Evolutionary conservation across 2,113 vertebrate genomes (phyloP), one percentile per base, ranked within the genome.

Genomic region (Bothrops jararaca): DNA sequence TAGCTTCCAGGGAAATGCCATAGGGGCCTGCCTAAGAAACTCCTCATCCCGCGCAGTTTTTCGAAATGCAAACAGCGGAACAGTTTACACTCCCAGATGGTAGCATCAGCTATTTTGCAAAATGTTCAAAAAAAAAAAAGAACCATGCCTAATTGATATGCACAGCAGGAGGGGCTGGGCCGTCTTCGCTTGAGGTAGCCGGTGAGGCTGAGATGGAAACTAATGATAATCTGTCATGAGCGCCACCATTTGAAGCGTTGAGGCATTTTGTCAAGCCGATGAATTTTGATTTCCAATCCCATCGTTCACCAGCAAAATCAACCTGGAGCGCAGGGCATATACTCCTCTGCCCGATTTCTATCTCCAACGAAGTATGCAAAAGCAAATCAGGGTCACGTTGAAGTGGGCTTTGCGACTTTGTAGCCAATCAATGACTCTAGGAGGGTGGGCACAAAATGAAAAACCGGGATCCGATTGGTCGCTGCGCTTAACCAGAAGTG

Each of bases 321-420:
- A 7, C 34, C 7, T 1, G 42, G 13, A 90, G n/a, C 15, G 1
- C 23, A 4, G 8, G 22, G 88, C 2, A 2, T 8, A 6, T 5
- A 8, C 39, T 5, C 3, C 29, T 74, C 60, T 90, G 3, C 0
- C 0, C 0, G 18, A 0, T 34, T 91, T 91, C 18, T 85, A 18
- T 56, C 69, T 91, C 69, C 80, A 29, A 29, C 26, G 26, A 18
- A 2, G 10, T 3, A 52, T 26, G 7, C 11, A n/a, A 50, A 8
- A 24, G 39, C 74, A 8, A 85, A 85, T 56, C 53, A 57, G 15
- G 85, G 24, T 45, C 13, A 18, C 13, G 11, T 3, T 39, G 5
- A 22, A 13, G 10, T 1, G 45, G 6, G 48, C 57, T 23, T 13
- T 29, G 22, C 5, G 52, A 20, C 5, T 5, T 20, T 29, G 2